Evolutionary conservation across 1,140 invertebrate species (phyloP).

Genomic region (Tetramorium simillimum): DNA sequence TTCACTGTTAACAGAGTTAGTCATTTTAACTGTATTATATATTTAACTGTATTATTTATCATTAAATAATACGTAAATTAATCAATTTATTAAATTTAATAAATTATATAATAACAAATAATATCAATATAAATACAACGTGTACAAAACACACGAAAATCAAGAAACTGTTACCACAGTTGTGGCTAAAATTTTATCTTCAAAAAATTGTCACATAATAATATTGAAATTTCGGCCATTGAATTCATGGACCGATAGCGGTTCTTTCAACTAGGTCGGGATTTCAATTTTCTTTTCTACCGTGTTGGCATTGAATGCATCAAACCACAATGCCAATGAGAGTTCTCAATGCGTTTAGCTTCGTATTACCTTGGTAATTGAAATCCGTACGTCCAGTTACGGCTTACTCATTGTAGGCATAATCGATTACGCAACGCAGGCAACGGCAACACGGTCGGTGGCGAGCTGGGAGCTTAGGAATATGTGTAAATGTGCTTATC

Average conservation of each 20-base stretch:
- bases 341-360: conserved; percentile 8
- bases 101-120: conserved; percentile 1
- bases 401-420: conserved; percentile 41
- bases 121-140: background rate
- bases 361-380: conserved; percentile 34
- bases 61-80: conserved; percentile 7
- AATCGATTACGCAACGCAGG: conserved; percentile 43
- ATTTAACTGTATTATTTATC: background rate
- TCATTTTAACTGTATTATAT: background rate
- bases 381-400: conserved; percentile 41
- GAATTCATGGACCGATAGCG: conserved; percentile 41
- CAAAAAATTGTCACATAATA: background rate
- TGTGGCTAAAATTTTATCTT: background rate
- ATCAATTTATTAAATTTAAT: background rate
- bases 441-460: background rate
- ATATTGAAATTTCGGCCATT: conserved; percentile 32
- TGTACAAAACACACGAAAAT: background rate
- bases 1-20: background rate
- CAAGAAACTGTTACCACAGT: background rate
- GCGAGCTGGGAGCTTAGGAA: background rate
- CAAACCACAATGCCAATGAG: conserved; percentile 30
- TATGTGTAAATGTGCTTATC: conserved; percentile 19
- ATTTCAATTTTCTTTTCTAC: conserved; percentile 31
- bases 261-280: background rate
- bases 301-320: conserved; percentile 15